These are phyloP conservation scores for Hylaeus volcanicus DNA, from an alignment of 1,140 invertebrate species.

Conservation along the genomic window DNA sequence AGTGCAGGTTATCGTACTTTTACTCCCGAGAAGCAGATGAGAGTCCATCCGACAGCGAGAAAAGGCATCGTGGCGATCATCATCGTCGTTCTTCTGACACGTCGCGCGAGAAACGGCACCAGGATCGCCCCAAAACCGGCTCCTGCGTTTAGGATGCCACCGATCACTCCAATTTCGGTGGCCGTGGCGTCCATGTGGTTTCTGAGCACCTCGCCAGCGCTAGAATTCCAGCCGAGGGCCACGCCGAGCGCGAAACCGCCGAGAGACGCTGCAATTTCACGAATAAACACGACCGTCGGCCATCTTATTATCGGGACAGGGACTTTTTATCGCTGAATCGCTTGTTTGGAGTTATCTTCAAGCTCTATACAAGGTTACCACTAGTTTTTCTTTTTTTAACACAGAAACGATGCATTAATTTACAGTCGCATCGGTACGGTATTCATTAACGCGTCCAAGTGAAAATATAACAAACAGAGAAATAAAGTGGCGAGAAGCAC, in stretches of 20 bases:
- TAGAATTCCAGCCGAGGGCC: constrained; percentile 69
- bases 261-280: constrained; percentile 65
- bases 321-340: too few species aligned
- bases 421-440: background rate
- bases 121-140: constrained; percentile 57
- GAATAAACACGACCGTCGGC: constrained; percentile 11
- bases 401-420: background rate
- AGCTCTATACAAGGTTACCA: too few species aligned
- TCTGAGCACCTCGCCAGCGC: constrained; percentile 48
- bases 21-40: constrained; percentile 61
- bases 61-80: constrained; percentile 53
- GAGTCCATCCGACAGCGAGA: constrained; percentile 59
- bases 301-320: too few species aligned
- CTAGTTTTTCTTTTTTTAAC: too few species aligned
- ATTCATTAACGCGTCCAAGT: background rate
- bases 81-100: constrained; percentile 22
- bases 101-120: constrained; percentile 44
- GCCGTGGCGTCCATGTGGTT: constrained; percentile 54
- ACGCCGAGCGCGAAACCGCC: constrained; percentile 68
- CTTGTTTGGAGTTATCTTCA: too few species aligned
- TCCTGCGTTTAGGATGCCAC: constrained; percentile 55
- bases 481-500: background rate
- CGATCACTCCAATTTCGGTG: constrained; percentile 60
- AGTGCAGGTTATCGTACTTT: constrained; percentile 47
- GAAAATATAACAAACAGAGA: background rate